Conservation (phyloP, 2,797 vertebrate species). For the Myotis myotis region DNA sequence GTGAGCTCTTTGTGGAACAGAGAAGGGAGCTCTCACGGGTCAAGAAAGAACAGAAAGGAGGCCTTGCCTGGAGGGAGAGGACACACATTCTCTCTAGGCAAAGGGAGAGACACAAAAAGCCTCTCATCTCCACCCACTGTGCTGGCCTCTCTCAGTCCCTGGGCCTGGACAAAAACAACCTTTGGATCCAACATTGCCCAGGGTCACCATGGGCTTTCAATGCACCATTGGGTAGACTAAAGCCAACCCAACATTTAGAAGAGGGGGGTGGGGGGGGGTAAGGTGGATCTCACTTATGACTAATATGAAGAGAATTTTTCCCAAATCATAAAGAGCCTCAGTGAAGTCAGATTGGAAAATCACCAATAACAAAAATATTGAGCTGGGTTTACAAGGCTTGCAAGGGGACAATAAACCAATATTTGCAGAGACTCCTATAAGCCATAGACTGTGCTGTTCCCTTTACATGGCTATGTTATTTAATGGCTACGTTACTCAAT, state of each 20-base stretch:
- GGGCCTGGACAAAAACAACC: neutral
- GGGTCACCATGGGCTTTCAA: neutral
- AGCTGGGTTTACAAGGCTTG: neutral
- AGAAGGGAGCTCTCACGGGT: neutral
- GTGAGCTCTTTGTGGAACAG: neutral
- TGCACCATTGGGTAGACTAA: neutral
- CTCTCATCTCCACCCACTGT: neutral
- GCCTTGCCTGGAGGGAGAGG: neutral
- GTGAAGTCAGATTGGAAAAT: neutral
- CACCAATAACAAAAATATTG: neutral
- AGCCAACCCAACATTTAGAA: neutral
- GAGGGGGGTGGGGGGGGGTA: neutral
- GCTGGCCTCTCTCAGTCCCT: neutral
- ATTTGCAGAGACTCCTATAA: neutral
- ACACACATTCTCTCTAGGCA: neutral
- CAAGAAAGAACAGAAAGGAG: neutral
- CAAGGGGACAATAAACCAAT: neutral
- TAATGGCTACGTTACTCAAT: neutral
- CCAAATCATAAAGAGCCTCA: neutral
- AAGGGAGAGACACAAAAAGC: neutral
- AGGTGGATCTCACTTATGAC: neutral
- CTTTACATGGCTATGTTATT: neutral
- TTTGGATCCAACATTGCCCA: neutral
- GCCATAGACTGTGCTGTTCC: no score
- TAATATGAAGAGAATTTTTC: neutral